Percentiles rank a stretch among this genome's conserved stretches.
These are phyloP conservation scores for Cygnus atratus DNA, from an alignment of 2,113 vertebrate genomes.

Conservation along the genomic window DNA sequence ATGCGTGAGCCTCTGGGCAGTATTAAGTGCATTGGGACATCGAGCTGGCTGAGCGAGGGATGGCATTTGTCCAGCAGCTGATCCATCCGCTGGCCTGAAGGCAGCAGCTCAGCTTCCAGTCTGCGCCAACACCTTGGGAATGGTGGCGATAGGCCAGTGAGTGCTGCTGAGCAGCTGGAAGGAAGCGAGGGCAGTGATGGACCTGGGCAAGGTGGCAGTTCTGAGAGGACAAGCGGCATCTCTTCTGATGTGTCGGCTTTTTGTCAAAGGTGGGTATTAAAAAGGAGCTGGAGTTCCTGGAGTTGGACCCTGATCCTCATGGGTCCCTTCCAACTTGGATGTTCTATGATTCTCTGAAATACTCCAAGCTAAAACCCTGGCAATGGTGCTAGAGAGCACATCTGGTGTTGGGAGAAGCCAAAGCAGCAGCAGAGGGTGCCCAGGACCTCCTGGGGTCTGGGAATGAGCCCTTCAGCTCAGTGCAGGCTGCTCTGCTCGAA, in stretches of 20 bases:
- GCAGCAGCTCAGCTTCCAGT: neutral
- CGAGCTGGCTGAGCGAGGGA: neutral
- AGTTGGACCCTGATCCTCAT: too few species aligned
- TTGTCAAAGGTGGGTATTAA: neutral
- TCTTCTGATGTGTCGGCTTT: neutral
- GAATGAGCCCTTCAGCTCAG: neutral
- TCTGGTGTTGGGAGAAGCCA: neutral
- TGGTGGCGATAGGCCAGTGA: rapidly evolving
- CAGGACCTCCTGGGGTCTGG: neutral
- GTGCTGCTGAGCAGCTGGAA: neutral
- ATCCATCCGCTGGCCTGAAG: neutral
- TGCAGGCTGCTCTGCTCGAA: neutral
- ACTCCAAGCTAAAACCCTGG: neutral
- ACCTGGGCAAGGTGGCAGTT: neutral
- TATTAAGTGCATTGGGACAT: rapidly evolving
- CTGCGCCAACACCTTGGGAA: neutral
- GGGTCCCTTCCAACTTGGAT: too few species aligned
- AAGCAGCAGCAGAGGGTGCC: neutral
- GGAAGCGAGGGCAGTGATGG: neutral
- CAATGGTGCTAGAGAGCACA: neutral
- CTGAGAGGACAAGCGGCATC: neutral
- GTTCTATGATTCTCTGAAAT: neutral
- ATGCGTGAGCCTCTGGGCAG: neutral
- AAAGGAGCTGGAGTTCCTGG: too few species aligned
- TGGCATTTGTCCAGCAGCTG: neutral